A percentile compares a stretch with the other conserved stretches of the same genome.
Conservation (phyloP, 2,888 invertebrate genomes). For the Megaustenia siamemsis region DNA sequence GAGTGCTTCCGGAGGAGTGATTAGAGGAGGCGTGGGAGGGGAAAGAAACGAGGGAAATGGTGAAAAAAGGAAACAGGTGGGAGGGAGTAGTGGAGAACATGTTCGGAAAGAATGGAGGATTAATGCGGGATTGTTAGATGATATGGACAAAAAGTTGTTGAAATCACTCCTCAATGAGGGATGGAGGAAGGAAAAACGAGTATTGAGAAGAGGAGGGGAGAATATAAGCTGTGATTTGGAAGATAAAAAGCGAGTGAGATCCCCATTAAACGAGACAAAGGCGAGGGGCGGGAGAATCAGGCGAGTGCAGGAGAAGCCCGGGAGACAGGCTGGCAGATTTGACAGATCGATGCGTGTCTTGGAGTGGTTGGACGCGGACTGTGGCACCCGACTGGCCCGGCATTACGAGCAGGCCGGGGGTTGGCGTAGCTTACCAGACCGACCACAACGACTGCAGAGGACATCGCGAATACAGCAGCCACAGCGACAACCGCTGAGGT, state of each 20-base stretch:
- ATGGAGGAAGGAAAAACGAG: slow-evolving; percentile 26
- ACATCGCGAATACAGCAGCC: background rate
- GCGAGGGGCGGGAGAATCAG: slow-evolving; percentile 27
- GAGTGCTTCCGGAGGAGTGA: background rate
- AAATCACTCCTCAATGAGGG: slow-evolving; percentile 45
- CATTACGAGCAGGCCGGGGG: slow-evolving; percentile 51
- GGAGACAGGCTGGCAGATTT: slow-evolving; percentile 35
- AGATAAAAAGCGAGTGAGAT: slow-evolving; percentile 28
- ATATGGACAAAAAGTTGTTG: slow-evolving; percentile 42
- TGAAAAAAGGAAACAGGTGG: background rate
- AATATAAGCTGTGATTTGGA: slow-evolving; percentile 24
- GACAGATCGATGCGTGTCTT: slow-evolving; percentile 53
- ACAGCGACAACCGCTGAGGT: slow-evolving; percentile 31
- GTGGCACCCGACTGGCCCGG: slow-evolving; percentile 46
- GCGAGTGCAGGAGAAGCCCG: slow-evolving; percentile 17
- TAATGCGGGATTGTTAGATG: slow-evolving; percentile 21
- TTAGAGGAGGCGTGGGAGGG: slow-evolving; percentile 1
- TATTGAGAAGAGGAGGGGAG: slow-evolving; percentile 5
- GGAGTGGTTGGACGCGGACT: slow-evolving; percentile 54
- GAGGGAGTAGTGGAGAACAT: background rate
- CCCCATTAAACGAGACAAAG: slow-evolving; percentile 32
- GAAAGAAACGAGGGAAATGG: background rate
- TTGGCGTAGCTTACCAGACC: slow-evolving; percentile 38
- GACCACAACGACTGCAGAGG: slow-evolving; percentile 24
- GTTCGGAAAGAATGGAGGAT: slow-evolving; percentile 25